phyloP scores from a whole-genome alignment of 2,113 vertebrate species.

The Sigmodon hispidus region DNA sequence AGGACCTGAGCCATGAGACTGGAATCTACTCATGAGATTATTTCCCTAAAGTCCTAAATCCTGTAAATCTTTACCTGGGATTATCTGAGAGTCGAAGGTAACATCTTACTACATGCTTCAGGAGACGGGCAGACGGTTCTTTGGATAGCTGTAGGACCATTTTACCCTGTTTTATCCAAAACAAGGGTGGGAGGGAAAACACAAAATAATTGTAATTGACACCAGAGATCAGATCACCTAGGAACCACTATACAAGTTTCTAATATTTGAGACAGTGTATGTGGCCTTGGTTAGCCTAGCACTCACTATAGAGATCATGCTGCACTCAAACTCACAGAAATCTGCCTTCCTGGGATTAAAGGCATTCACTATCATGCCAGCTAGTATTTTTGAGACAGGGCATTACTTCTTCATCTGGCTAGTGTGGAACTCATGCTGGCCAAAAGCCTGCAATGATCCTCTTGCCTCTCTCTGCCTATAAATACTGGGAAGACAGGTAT shows the following conservation, averaged over 20 bases:
- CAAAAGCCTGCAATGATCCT: background rate
- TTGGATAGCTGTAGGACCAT: slow-evolving; percentile 99
- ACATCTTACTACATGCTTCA: slow-evolving; percentile 98
- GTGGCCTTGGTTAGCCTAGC: background rate
- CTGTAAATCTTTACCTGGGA: slow-evolving; percentile 92
- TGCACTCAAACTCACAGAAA: background rate
- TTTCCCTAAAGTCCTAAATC: slow-evolving; percentile 37
- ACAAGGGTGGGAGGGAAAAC: slow-evolving; percentile 32
- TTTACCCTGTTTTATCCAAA: slow-evolving; percentile 91
- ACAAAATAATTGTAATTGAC: slow-evolving; percentile 53
- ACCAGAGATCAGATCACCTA: slow-evolving; percentile 22
- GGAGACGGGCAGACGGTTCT: slow-evolving; percentile 95
- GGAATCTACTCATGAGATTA: background rate
- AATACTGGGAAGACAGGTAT: background rate
- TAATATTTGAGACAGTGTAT: background rate
- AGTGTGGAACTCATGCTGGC: background rate
- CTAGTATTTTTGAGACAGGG: background rate
- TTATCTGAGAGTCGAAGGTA: slow-evolving; percentile 99
- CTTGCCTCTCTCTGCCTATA: background rate
- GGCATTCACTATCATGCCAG: background rate
- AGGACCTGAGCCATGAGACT: background rate
- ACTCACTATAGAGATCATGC: background rate
- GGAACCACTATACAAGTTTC: slow-evolving; percentile 42
- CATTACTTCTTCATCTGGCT: background rate
- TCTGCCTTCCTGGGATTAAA: background rate